phyloP scores from a whole-genome alignment of 2,888 invertebrate genomes.

The Schizotus pectinicornis region DNA sequence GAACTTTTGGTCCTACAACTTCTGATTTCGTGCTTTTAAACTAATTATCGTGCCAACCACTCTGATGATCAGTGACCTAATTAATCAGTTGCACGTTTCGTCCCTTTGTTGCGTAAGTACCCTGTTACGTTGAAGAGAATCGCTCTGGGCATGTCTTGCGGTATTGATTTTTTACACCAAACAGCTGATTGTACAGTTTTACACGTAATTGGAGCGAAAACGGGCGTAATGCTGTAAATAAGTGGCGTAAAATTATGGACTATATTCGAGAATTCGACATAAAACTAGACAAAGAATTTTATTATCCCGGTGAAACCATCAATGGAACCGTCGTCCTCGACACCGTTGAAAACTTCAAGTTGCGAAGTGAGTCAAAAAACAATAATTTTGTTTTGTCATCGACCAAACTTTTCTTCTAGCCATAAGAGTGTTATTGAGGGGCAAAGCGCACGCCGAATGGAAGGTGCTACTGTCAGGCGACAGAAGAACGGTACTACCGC shows the following conservation, averaged over 20 bases:
- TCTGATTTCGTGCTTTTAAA: too few relatives aligned
- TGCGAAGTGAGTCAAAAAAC: conserved; percentile 66
- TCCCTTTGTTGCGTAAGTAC: too few relatives aligned
- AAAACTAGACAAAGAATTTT: conserved; percentile 74
- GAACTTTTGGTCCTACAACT: too few relatives aligned
- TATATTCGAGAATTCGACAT: conserved; percentile 80
- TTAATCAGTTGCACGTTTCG: too few relatives aligned
- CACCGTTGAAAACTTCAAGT: conserved; percentile 76
- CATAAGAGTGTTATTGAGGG: conserved; percentile 72
- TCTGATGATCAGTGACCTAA: too few relatives aligned
- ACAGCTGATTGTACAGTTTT: conserved; percentile 11
- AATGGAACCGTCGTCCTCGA: conserved; percentile 72
- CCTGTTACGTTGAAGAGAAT: too few relatives aligned
- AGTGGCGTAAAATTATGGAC: conserved; percentile 65
- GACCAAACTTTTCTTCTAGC: conserved; percentile 51
- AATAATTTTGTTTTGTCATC: conserved; percentile 20
- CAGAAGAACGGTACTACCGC: conserved; percentile 70
- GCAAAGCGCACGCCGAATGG: conserved; percentile 80
- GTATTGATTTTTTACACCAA: conserved; percentile 19
- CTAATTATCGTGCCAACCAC: too few relatives aligned
- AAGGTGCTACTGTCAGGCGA: conserved; percentile 77
- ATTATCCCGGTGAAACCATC: conserved; percentile 76
- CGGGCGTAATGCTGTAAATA: too few relatives aligned
- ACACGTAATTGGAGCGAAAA: background rate
- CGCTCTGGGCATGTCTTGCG: conserved; percentile 14